Percentiles rank a stretch among this genome's conserved stretches.
phyloP scores from a whole-genome alignment of 2,797 vertebrate genomes.

The Threskiornis aethiopicus region DNA sequence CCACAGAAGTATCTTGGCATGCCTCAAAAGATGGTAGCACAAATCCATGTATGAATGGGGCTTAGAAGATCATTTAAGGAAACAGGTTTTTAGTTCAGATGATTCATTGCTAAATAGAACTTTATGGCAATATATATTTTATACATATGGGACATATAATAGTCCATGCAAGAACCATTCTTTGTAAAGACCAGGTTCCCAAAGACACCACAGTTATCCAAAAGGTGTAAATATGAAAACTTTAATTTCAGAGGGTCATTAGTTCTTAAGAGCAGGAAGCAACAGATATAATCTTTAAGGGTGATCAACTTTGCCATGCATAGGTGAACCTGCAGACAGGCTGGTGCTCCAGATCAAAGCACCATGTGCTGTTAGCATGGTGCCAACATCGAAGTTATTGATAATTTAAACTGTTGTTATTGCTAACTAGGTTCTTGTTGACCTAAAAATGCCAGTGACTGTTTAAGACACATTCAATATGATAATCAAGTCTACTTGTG shows the following conservation, averaged over 20 bases:
- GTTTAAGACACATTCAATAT: background rate
- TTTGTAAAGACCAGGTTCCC: background rate
- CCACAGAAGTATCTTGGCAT: background rate
- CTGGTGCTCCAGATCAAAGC: background rate
- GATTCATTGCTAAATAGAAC: background rate
- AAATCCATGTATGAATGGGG: background rate
- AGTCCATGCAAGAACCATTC: background rate
- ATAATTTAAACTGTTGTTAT: background rate
- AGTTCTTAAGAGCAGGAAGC: background rate
- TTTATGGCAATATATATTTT: background rate
- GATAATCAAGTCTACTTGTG: fast-evolving
- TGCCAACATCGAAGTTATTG: background rate
- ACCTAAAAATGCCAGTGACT: background rate
- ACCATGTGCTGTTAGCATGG: background rate
- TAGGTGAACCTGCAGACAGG: background rate
- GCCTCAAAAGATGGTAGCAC: background rate
- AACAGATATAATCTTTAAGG: background rate
- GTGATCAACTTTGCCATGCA: background rate
- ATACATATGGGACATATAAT: background rate
- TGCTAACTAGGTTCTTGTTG: background rate
- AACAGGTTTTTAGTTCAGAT: background rate
- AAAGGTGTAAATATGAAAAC: background rate
- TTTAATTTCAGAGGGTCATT: background rate
- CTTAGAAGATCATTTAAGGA: background rate
- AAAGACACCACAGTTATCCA: background rate